phyloP scores from a whole-genome alignment of 2,888 invertebrate genomes.

The Nomada goodeniana region DNA sequence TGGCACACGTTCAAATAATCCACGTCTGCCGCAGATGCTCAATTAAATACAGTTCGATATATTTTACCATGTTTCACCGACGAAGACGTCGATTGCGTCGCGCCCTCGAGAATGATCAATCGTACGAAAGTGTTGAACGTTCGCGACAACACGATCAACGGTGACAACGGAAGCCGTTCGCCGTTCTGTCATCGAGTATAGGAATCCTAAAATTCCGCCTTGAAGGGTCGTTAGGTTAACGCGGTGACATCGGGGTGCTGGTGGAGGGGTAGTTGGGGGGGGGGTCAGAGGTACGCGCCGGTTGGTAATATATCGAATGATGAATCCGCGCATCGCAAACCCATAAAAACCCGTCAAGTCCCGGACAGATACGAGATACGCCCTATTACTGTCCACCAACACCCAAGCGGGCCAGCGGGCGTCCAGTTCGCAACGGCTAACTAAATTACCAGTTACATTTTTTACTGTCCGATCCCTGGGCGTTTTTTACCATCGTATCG shows the following conservation, averaged over 20 bases:
- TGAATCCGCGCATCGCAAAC: slow-evolving; percentile 83
- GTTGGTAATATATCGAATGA: slow-evolving; percentile 82
- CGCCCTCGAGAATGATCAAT: slow-evolving; percentile 2
- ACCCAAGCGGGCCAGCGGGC: slow-evolving; percentile 70
- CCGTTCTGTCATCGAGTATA: slow-evolving; percentile 21
- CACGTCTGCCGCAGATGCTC: too few relatives aligned
- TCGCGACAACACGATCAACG: slow-evolving; percentile 8
- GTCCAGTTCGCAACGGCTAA: slow-evolving; percentile 82
- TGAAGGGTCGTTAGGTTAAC: slow-evolving; percentile 78
- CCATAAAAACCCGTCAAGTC: slow-evolving; percentile 83
- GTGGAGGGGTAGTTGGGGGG: slow-evolving; percentile 20
- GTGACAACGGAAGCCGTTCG: slow-evolving; percentile 20
- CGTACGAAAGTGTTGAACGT: neutral
- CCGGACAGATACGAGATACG: slow-evolving; percentile 83
- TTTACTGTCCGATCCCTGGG: slow-evolving; percentile 82
- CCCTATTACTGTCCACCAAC: slow-evolving; percentile 83
- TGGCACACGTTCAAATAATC: too few relatives aligned
- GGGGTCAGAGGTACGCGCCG: slow-evolving; percentile 49
- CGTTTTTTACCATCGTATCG: slow-evolving; percentile 81
- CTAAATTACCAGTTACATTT: slow-evolving; percentile 84
- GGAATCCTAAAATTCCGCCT: slow-evolving; percentile 72
- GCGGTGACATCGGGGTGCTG: slow-evolving; percentile 75
- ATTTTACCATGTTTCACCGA: neutral
- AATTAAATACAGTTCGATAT: neutral
- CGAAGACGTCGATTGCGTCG: neutral